These are phyloP conservation scores for Sanderia malayensis DNA, from an alignment of 30 jellyfish, hydroid and myxozoan genomes.

Conservation along the genomic window DNA sequence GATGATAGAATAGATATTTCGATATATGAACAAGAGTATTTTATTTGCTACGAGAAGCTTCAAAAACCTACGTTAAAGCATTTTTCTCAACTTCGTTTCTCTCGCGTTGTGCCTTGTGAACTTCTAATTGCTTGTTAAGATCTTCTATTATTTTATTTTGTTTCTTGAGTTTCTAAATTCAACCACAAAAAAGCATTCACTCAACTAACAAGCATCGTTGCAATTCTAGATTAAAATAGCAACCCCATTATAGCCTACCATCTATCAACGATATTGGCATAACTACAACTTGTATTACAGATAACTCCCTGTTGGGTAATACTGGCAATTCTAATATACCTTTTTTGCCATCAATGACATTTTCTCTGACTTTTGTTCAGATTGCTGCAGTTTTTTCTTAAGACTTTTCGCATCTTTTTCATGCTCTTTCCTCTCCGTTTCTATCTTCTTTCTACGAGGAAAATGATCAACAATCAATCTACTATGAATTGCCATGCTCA, in stretches of 20 bases:
- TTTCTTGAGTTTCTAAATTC: constrained; percentile 64
- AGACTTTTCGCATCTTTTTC: constrained; percentile 47
- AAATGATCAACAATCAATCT: no score
- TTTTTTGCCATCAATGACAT: constrained; percentile 41
- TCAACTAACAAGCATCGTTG: no score
- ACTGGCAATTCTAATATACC: constrained; percentile 8
- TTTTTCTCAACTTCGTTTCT: constrained; percentile 64
- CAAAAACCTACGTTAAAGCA: constrained; percentile 37
- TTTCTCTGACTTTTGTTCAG: constrained; percentile 60
- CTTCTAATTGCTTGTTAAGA: constrained; percentile 45
- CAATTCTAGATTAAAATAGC: no score
- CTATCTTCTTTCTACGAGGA: constrained; percentile 28
- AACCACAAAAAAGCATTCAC: no score
- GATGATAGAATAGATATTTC: no score
- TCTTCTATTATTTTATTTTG: constrained; percentile 58
- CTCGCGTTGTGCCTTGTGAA: constrained; percentile 50
- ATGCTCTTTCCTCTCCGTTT: constrained; percentile 48
- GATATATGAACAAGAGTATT: no score
- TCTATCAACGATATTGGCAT: no score
- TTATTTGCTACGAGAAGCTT: no score
- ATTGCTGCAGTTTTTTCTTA: constrained; percentile 60
- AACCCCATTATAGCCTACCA: no score
- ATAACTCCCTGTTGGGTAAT: no score
- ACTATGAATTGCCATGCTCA: no score
- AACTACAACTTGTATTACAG: no score